Evolutionary conservation across 2,113 vertebrate genomes (phyloP).

Genomic region (Burhinus bistriatus): DNA sequence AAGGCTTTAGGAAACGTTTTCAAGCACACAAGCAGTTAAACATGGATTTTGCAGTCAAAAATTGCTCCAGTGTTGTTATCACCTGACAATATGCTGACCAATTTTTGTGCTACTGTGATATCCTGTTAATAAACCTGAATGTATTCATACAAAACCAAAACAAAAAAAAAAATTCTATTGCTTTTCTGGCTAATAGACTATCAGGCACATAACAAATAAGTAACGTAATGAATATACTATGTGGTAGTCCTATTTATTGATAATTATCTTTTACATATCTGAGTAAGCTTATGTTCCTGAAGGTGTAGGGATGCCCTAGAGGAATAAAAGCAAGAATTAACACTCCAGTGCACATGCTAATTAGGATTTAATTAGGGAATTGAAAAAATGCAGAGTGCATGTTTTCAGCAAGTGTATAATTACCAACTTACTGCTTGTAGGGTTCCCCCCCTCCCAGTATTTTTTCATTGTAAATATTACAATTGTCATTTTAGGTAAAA

Average conservation of each 20-base stretch:
- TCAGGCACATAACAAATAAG: neutral
- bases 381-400: conserved; percentile 71
- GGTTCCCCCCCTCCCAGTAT: neutral
- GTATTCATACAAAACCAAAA: neutral
- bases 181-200: neutral
- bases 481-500: conserved; percentile 67
- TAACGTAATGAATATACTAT: neutral
- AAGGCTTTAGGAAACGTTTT: neutral
- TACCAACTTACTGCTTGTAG: conserved; percentile 67
- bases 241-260: conserved; percentile 56
- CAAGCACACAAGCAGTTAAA: neutral
- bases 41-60: neutral
- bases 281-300: conserved; percentile 63
- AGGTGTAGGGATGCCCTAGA: conserved; percentile 71
- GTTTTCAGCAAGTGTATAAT: conserved; percentile 71
- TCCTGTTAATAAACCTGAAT: neutral
- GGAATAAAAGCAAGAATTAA: conserved; percentile 76
- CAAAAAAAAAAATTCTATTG: neutral
- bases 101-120: neutral
- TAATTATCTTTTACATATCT: conserved; percentile 75
- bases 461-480: conserved; percentile 73
- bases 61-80: neutral
- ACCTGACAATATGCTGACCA: neutral
- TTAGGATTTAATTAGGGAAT: conserved; percentile 81
- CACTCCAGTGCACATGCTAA: conserved; percentile 76